Conservation (phyloP, 2,113 vertebrate genomes). For the human region DNA sequence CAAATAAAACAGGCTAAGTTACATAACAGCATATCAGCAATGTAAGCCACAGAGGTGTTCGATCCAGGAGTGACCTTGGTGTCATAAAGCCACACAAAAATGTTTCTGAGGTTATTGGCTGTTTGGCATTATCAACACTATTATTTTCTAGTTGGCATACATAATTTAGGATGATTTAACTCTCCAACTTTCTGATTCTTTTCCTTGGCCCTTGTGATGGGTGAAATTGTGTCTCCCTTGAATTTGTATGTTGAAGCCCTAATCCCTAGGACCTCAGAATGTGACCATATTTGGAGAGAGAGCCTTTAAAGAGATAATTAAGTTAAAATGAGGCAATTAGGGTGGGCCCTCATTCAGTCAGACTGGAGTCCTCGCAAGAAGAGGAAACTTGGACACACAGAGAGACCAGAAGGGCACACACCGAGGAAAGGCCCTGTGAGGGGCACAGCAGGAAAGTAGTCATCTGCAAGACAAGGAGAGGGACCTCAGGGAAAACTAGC, state of each 20-base stretch:
- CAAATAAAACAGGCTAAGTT: not conserved
- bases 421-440: not conserved
- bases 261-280: not conserved
- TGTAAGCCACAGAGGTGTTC: not conserved
- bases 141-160: not conserved
- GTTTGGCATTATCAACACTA: not conserved
- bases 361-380: not conserved
- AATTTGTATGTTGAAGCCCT: not conserved
- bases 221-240: not conserved
- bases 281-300: not conserved
- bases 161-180: not conserved
- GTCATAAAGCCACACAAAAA: not conserved
- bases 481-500: not conserved
- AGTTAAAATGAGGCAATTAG: not conserved
- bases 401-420: not conserved
- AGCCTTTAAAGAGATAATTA: not conserved
- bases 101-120: not conserved
- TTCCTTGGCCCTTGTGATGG: not conserved
- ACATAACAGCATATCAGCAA: not conserved
- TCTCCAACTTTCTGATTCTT: not conserved
- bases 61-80: not conserved
- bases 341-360: not conserved
- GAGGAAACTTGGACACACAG: not conserved
- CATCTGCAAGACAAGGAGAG: not conserved
- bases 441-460: not conserved